Base-by-base conservation (phyloP, 2,888 invertebrate genomes). In the Lycophotia porphyrea region DNA sequence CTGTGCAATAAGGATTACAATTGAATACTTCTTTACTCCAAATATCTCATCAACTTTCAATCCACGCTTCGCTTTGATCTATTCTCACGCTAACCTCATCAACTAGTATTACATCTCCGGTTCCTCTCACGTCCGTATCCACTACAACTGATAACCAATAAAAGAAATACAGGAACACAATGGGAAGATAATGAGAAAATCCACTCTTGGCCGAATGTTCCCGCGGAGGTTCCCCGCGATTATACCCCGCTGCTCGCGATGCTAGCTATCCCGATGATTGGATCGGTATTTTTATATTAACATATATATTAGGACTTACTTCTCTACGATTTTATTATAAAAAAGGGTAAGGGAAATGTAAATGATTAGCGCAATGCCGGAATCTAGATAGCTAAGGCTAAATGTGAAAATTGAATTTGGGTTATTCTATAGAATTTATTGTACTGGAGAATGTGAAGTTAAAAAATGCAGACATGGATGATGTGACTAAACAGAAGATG, bases 101-200 rank as follows among this genome's bases (percentile, higher is more conserved):
- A 21, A 70, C 27, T 60, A 47, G 34, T 65, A 47, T 76, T 47
- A 60, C 36, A 71, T 68, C 15, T 21, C 47, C n/a, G 1, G 66
- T 63, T 78, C 49, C 44, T 70, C 69, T 34, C 67, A 67, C 78
- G 69, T 77, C 15, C 61, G 18, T 24, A 34, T 21, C 63, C 34
- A 63, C 78, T 78, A 67, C 61, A 47, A n/a, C 68, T 72, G 66
- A 69, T 74, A 72, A 47, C 69, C 64, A 74, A 80, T 85, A 76
- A 49, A 66, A 31, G 61, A 82, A 75, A 85, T 85, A 76, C 60
- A 69, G 24, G 68, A 80, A 73, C 80, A 85, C 80, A 82, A 76
- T 85, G 27, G 60, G 36, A 71, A 58, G 70, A 66, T 85, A 83
- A 82, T 78, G 84, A 80, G 86, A 75, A 63, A 80, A 73, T 74